Evolutionary conservation across 1,140 invertebrate species (phyloP), one percentile per base, ranked within the genome.

Genomic region (Nymphalis io): DNA sequence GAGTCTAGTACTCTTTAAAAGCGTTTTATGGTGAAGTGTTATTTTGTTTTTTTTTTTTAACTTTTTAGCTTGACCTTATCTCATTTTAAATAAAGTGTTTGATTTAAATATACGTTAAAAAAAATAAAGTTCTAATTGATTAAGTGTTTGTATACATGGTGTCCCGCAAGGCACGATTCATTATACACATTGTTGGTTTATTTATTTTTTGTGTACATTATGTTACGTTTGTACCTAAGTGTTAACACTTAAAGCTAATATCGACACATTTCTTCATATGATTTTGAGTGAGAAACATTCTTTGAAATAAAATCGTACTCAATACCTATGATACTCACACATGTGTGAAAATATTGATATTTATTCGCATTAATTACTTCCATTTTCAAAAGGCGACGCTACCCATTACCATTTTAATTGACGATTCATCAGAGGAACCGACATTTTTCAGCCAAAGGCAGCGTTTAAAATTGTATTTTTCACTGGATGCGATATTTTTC

Each of bases 171-270:
- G 81, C 70, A 78, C 73, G 18, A 74, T 78, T 68, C 74, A 44
- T n/a, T n/a, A 42, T 39, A 59, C 57, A 59, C 38, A 59, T 39
- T 38, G 27, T 33, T 33, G 2, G 6, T 39, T 59, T 13, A 38
- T 58, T 51, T 51, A 16, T 63, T 21, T 51, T 51, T 10, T 15
- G 76, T 80, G 77, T 87, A 80, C 75, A 79, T 74, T 66, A 75
- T 79, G 66, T 82, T 33, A 33, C 77, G 77, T 72, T 79, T 86
- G 86, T 87, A 81, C 84, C 79, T 85, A 84, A 82, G 82, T 80
- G 83, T 83, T 81, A 86, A 91, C 89, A 91, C 87, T 89, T 88
- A 90, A 90, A 90, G 88, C 87, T 90, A 89, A 86, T n/a, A 78
- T 77, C 65, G 72, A 73, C 70, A 73, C 69, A 72, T 72, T 77